A percentile compares a stretch with the other conserved stretches of the same genome.
These are phyloP conservation scores for Cantharis rufa DNA, from an alignment of 2,888 invertebrate species.

Conservation along the genomic window DNA sequence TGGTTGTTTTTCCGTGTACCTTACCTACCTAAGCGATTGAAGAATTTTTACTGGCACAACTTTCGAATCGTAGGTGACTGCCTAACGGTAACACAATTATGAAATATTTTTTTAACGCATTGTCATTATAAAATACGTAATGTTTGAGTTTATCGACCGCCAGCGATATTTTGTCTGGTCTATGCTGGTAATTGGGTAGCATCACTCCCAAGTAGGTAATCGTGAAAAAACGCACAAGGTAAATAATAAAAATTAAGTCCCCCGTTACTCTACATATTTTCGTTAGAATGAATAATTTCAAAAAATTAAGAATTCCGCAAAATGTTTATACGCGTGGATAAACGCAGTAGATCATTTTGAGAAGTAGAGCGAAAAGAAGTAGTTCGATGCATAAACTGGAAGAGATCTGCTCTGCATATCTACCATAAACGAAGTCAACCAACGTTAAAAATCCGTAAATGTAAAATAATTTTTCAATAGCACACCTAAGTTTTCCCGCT, in stretches of 20 bases:
- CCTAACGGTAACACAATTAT: slow-evolving; percentile 17
- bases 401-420: neutral
- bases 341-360: neutral
- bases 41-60: slow-evolving; percentile 17
- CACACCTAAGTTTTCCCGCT: too few species aligned
- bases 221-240: neutral
- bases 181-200: neutral
- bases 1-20: neutral
- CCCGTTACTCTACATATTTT: too few species aligned
- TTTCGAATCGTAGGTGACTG: slow-evolving; percentile 10
- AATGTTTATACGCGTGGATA: too few species aligned
- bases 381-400: neutral
- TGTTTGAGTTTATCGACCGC: neutral
- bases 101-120: neutral
- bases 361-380: neutral
- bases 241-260: too few species aligned
- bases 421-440: neutral
- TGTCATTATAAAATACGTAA: neutral
- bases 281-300: too few species aligned
- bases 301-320: neutral
- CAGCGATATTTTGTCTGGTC: too few species aligned
- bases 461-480: neutral
- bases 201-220: neutral
- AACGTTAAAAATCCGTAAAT: neutral
- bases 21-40: neutral